Conservation (phyloP, 2,888 invertebrate species). For the Morpho helenor region DNA sequence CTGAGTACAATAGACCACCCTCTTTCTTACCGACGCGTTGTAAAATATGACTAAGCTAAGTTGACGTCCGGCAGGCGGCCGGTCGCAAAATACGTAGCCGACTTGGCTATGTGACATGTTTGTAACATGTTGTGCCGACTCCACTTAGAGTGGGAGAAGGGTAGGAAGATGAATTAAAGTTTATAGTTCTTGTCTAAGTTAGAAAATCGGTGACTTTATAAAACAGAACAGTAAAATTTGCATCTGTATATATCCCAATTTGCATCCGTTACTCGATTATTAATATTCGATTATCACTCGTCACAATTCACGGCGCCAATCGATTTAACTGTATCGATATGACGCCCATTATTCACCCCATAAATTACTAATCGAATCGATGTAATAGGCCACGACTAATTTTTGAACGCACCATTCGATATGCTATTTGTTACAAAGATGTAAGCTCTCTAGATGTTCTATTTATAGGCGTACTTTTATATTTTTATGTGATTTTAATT, state of each 20-base stretch:
- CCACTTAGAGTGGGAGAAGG: too few relatives aligned
- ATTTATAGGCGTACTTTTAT: not conserved
- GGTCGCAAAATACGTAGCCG: too few relatives aligned
- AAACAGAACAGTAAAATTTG: too few relatives aligned
- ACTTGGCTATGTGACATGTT: too few relatives aligned
- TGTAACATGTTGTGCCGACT: too few relatives aligned
- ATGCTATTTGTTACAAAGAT: conserved; percentile 45
- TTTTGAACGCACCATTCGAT: conserved; percentile 62
- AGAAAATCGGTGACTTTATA: too few relatives aligned
- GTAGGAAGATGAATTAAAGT: too few relatives aligned
- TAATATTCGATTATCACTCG: conserved; percentile 39
- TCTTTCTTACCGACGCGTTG: too few relatives aligned
- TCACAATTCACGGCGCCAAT: conserved; percentile 49
- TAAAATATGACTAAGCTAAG: too few relatives aligned
- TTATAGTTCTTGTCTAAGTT: too few relatives aligned
- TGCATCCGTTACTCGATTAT: conserved; percentile 50
- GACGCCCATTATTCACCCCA: conserved; percentile 68
- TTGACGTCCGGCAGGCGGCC: too few relatives aligned
- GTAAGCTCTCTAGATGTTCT: conserved; percentile 40
- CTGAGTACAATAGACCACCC: too few relatives aligned
- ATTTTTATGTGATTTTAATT: conserved; percentile 1
- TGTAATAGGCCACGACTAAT: conserved; percentile 70
- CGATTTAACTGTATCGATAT: conserved; percentile 56
- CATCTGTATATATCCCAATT: conserved; percentile 9
- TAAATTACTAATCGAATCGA: conserved; percentile 74